Conservation (phyloP, 2,888 invertebrate species). For the Steinernema hermaphroditum region DNA sequence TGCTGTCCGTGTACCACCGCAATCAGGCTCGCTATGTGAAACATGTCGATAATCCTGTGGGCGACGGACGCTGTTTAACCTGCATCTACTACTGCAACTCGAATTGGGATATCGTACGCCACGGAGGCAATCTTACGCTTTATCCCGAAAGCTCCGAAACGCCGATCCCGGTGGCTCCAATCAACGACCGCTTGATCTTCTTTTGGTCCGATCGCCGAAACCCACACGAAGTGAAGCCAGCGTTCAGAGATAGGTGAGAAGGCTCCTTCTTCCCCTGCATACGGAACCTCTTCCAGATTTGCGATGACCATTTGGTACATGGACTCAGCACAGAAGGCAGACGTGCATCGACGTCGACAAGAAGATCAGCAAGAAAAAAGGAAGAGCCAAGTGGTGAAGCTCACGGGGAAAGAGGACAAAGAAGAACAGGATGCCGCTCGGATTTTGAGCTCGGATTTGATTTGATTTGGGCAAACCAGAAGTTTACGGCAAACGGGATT, state of each 20-base stretch:
- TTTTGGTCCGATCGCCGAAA: conserved; percentile 97
- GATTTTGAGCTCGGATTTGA: too few species aligned
- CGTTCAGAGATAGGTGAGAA: conserved; percentile 76
- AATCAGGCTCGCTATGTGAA: conserved; percentile 90
- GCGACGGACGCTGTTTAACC: conserved; percentile 93
- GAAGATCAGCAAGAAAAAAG: too few species aligned
- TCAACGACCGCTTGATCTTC: conserved; percentile 88
- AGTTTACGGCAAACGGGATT: too few species aligned
- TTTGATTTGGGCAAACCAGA: too few species aligned
- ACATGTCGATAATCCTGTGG: conserved; percentile 95
- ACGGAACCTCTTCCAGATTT: conserved; percentile 48
- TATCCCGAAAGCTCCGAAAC: conserved; percentile 84
- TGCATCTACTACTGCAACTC: conserved; percentile 95
- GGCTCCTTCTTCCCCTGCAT: background rate
- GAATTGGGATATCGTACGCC: conserved; percentile 75
- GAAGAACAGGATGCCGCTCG: too few species aligned
- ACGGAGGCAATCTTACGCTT: conserved; percentile 85
- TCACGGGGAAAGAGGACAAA: too few species aligned
- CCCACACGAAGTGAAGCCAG: conserved; percentile 94
- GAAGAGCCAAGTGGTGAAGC: too few species aligned
- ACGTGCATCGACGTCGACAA: conserved; percentile 22
- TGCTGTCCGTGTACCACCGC: conserved; percentile 97
- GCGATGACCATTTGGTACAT: conserved; percentile 64
- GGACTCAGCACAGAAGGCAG: conserved; percentile 41
- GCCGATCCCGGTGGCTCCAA: conserved; percentile 84